phyloP scores from a whole-genome alignment of 2,113 vertebrate species.

The Pachyramphus minor region DNA sequence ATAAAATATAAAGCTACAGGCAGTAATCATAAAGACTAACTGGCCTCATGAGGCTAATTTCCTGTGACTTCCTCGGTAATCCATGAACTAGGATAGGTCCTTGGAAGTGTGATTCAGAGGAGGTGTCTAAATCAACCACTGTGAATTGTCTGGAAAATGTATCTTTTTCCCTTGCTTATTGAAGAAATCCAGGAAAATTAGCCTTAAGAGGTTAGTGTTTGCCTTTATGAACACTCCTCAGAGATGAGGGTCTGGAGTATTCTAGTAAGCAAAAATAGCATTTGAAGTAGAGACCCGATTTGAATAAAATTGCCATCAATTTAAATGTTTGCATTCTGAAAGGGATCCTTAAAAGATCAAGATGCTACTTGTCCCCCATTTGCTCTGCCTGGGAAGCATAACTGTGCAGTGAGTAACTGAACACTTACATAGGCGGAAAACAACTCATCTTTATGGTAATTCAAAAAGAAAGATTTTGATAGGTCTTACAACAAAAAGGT shows the following conservation, averaged over 20 bases:
- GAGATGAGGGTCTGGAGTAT: background rate
- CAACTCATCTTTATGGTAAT: background rate
- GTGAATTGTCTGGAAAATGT: background rate
- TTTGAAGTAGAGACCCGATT: background rate
- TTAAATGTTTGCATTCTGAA: background rate
- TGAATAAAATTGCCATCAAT: background rate
- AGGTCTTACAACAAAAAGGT: background rate
- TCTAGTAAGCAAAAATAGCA: background rate
- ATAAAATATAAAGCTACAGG: slow-evolving; percentile 6
- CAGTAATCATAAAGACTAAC: slow-evolving; percentile 26
- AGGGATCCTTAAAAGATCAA: background rate
- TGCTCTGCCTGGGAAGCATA: background rate
- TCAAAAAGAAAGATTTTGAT: background rate
- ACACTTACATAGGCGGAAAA: background rate
- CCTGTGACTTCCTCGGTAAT: background rate
- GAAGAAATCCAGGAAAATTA: background rate
- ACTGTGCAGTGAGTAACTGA: background rate
- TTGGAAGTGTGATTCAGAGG: background rate
- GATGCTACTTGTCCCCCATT: background rate
- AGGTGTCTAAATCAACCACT: background rate
- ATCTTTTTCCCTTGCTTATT: background rate
- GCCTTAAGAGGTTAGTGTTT: background rate
- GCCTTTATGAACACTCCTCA: background rate
- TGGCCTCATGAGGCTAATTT: slow-evolving; percentile 18
- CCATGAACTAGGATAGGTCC: background rate